Evolutionary conservation across 2,797 vertebrate species (phyloP).

Genomic region (Poecilia wingei): DNA sequence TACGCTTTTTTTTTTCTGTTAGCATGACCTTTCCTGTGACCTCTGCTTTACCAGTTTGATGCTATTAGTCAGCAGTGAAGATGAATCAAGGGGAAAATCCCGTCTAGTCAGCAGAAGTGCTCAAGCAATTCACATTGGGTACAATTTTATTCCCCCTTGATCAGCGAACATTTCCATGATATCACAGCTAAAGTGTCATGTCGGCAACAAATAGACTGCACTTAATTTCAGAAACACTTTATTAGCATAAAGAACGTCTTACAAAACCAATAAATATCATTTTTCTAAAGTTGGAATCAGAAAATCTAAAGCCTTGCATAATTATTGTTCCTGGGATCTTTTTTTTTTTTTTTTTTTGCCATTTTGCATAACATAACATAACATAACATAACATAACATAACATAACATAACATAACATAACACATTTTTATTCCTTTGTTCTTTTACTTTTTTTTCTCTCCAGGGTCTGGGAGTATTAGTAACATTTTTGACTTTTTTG

Average conservation of each 20-base stretch:
- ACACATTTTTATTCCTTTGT: neutral
- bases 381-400: neutral
- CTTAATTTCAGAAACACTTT: neutral
- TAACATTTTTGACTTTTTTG: neutral
- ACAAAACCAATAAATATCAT: neutral
- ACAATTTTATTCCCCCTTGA: neutral
- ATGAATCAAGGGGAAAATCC: conserved; percentile 25
- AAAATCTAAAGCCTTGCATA: neutral
- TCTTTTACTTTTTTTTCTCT: neutral
- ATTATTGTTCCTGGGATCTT: no score
- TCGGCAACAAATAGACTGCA: neutral
- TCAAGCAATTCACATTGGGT: conserved; percentile 5
- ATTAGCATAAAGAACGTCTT: neutral
- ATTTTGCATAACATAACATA: neutral
- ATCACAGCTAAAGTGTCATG: neutral
- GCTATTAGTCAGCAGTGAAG: conserved; percentile 7
- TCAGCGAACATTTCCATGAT: neutral
- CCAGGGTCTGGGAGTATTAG: neutral
- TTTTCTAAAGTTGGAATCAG: neutral
- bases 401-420: neutral
- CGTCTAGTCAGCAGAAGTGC: conserved; percentile 8
- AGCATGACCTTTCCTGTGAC: conserved; percentile 2
- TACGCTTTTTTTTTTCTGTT: neutral
- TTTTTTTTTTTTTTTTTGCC: neutral
- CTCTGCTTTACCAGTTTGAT: conserved; percentile 15